These are phyloP conservation scores for Tolmerus cingulatus DNA, from an alignment of 2,888 invertebrate species.

Conservation along the genomic window DNA sequence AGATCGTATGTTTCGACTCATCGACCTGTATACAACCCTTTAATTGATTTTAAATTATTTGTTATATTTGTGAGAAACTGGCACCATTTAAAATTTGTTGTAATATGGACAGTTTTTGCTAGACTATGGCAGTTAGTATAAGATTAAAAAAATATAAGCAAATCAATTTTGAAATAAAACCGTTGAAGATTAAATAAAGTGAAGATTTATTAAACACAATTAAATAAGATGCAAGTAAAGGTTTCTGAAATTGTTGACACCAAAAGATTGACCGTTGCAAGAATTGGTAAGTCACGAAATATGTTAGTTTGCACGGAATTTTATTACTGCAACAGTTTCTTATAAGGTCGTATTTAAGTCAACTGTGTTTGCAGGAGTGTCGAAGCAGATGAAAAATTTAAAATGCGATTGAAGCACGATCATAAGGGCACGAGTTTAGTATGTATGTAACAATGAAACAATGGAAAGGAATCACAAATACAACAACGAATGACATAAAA, in stretches of 20 bases:
- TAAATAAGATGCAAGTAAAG: not conserved
- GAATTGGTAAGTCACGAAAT: not conserved
- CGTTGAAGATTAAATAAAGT: not conserved
- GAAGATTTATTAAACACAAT: not conserved
- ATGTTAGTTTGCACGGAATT: not conserved
- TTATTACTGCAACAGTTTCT: not conserved
- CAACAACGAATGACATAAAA: constrained; percentile 15
- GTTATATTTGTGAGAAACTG: no score
- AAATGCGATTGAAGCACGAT: not conserved
- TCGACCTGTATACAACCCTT: no score
- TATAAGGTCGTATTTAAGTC: not conserved
- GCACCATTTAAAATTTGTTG: no score
- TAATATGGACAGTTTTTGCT: no score
- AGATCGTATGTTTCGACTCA: no score
- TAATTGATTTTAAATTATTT: no score
- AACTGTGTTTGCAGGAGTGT: not conserved
- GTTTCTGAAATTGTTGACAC: not conserved
- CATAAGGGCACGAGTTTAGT: not conserved
- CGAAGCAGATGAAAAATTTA: not conserved
- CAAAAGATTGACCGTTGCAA: not conserved
- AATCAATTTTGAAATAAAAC: not conserved
- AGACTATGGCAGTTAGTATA: no score
- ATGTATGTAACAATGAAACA: not conserved
- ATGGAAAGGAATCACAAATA: constrained; percentile 1
- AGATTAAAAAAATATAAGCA: not conserved